These are phyloP conservation scores for Vanacampus margaritifer DNA, from an alignment of 2,113 vertebrate genomes.

Conservation along the genomic window DNA sequence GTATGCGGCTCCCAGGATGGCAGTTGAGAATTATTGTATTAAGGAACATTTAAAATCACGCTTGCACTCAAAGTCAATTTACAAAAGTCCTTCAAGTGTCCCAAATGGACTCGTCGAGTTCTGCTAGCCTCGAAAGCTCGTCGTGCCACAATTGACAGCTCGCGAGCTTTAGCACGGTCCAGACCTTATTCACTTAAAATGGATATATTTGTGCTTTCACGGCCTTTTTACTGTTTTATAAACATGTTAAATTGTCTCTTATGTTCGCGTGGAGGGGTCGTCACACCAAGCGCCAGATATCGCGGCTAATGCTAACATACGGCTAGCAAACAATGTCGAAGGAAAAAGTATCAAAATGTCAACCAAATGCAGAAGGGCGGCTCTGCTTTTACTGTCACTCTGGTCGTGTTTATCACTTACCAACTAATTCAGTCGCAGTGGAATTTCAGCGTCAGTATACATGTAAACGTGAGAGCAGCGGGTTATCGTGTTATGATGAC, in stretches of 20 bases:
- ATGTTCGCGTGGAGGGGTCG: neutral
- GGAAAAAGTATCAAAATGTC: neutral
- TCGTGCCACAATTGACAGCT: neutral
- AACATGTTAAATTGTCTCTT: neutral
- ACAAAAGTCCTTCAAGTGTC: slow-evolving; percentile 30
- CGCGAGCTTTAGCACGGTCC: slow-evolving; percentile 13
- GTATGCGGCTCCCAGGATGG: neutral
- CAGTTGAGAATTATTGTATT: neutral
- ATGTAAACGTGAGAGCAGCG: neutral
- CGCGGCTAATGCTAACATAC: neutral
- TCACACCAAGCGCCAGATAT: neutral
- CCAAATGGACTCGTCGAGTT: neutral
- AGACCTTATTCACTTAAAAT: neutral
- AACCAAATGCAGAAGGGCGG: neutral
- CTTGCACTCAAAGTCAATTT: neutral
- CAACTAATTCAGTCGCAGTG: neutral
- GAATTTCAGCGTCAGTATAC: neutral
- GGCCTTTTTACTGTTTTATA: neutral
- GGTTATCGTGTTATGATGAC: neutral
- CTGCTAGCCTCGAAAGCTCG: slow-evolving; percentile 3
- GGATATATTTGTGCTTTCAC: neutral
- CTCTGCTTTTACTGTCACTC: neutral
- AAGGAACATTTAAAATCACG: neutral
- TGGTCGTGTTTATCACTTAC: neutral
- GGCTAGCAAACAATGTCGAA: neutral